A percentile compares a stretch with the other conserved stretches of the same genome.
Evolutionary conservation across 2,113 vertebrate species (phyloP).

Genomic region (Apodemus speciosus): DNA sequence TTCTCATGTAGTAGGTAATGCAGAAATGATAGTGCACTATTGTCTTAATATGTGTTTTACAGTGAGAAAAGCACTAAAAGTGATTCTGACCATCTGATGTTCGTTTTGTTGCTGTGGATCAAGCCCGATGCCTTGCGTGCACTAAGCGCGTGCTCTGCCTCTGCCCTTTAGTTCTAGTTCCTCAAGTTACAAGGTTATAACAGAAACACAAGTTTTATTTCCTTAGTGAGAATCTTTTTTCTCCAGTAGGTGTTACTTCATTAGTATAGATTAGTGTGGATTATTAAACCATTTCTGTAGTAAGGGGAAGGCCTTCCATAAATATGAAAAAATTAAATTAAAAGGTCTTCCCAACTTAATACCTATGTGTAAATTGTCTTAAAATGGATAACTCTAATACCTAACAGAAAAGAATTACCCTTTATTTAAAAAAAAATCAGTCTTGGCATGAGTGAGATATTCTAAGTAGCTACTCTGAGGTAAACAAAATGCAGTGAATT

Average conservation of each 20-base stretch:
- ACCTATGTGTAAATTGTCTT: conserved; percentile 27
- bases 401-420: conserved; percentile 2
- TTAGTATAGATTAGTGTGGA: conserved; percentile 43
- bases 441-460: conserved; percentile 32
- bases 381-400: conserved; percentile 46
- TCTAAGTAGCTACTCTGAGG: conserved; percentile 21
- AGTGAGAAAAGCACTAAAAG: conserved; percentile 17
- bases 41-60: conserved; percentile 37
- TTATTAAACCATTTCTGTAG: conserved; percentile 52
- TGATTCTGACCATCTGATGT: conserved; percentile 13
- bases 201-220: conserved; percentile 20
- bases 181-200: neutral
- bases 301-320: neutral
- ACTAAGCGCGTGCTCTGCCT: neutral
- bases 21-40: conserved; percentile 27
- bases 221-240: conserved; percentile 50
- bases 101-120: neutral
- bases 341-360: conserved; percentile 1
- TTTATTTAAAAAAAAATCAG: conserved; percentile 38
- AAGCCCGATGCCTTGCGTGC: neutral
- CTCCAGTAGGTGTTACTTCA: neutral
- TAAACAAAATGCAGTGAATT: conserved; percentile 47
- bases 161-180: neutral
- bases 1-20: conserved; percentile 7
- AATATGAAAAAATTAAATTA: neutral